Conservation (phyloP, 1,140 invertebrate species). For the Meloidogyne exigua region DNA sequence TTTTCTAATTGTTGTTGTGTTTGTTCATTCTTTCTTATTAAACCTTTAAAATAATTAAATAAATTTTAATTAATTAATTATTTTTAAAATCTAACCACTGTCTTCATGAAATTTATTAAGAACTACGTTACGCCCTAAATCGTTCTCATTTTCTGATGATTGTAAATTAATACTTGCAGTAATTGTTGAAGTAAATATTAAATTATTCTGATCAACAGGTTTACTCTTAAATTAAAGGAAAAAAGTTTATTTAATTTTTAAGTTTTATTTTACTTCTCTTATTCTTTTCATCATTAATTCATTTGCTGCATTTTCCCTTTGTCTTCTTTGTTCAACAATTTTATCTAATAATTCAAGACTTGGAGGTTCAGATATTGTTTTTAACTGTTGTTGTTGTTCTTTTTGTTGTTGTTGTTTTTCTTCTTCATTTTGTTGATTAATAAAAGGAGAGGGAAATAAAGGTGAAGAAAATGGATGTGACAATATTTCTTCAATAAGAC, state of each 20-base stretch:
- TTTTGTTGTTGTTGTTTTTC: neutral
- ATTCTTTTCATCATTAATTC: neutral
- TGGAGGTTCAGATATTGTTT: constrained; percentile 1
- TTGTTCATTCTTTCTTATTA: constrained; percentile 11
- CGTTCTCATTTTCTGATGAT: constrained; percentile 1
- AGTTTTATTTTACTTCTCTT: neutral
- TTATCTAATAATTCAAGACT: constrained; percentile 25
- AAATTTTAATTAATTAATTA: neutral
- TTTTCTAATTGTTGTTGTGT: neutral
- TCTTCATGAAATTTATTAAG: constrained; percentile 20
- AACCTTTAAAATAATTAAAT: neutral
- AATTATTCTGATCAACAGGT: neutral
- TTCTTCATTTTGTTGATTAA: neutral
- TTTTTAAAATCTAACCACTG: neutral
- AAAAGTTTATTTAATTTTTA: neutral
- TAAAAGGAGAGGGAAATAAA: neutral
- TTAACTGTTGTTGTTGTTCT: constrained; percentile 2
- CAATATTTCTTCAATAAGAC: neutral
- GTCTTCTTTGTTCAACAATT: constrained; percentile 20
- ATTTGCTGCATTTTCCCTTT: constrained; percentile 4
- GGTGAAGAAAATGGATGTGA: neutral
- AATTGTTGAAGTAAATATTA: neutral
- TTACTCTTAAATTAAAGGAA: neutral
- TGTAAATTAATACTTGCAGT: neutral
- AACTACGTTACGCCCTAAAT: constrained; percentile 3